These are phyloP conservation scores for Aquatica leii DNA, from an alignment of 2,888 invertebrate genomes.

Conservation along the genomic window DNA sequence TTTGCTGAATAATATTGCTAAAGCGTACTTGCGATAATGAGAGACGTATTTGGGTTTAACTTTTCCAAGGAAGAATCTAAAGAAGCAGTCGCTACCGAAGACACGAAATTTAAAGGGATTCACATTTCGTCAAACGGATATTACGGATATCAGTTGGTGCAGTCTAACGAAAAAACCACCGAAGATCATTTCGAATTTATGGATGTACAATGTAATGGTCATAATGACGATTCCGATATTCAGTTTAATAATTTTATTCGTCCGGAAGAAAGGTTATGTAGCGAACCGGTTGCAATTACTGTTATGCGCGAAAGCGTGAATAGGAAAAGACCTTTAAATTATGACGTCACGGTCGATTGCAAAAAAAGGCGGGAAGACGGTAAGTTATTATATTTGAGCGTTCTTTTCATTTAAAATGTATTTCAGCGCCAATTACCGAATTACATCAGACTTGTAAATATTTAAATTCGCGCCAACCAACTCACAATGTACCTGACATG, in stretches of 20 bases:
- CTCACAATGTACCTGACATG: slow-evolving; percentile 66
- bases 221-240: slow-evolving; percentile 30
- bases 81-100: slow-evolving; percentile 18
- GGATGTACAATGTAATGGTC: slow-evolving; percentile 32
- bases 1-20: neutral
- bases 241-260: slow-evolving; percentile 42
- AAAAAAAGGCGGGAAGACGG: slow-evolving; percentile 55
- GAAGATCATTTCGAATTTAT: slow-evolving; percentile 23
- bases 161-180: slow-evolving; percentile 39
- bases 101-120: slow-evolving; percentile 55
- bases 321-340: slow-evolving; percentile 39
- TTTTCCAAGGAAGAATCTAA: slow-evolving; percentile 41
- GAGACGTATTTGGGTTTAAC: slow-evolving; percentile 40
- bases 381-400: slow-evolving; percentile 37
- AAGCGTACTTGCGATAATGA: no score
- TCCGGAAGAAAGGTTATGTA: slow-evolving; percentile 33
- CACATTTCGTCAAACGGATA: slow-evolving; percentile 65
- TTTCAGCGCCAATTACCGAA: slow-evolving; percentile 46
- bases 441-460: slow-evolving; percentile 29
- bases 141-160: slow-evolving; percentile 63
- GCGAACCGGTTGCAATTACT: slow-evolving; percentile 12
- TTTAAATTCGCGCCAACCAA: slow-evolving; percentile 49
- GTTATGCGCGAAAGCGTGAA: slow-evolving; percentile 26
- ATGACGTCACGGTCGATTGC: slow-evolving; percentile 38
- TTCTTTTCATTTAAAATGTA: slow-evolving; percentile 19